phyloP scores from a whole-genome alignment of 2,113 vertebrate species.

The Rhadina sibilatrix region DNA sequence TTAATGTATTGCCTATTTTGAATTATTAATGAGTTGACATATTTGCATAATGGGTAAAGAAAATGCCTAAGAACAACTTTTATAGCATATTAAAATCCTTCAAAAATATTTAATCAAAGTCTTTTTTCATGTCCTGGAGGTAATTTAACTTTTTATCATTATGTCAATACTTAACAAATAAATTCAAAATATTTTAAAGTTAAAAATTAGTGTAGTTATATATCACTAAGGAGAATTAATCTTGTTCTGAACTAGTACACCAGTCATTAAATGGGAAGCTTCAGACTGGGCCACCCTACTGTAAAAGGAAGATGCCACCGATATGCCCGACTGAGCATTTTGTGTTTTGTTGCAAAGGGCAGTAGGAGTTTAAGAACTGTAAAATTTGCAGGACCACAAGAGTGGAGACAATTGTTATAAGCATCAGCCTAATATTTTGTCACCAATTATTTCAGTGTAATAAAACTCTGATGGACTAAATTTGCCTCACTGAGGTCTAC shows the following conservation, averaged over 20 bases:
- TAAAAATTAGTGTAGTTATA: neutral
- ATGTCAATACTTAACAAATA: slow-evolving; percentile 25
- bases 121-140: neutral
- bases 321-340: neutral
- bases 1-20: slow-evolving; percentile 80
- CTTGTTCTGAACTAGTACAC: neutral
- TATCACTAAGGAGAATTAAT: neutral
- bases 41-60: slow-evolving; percentile 80
- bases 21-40: slow-evolving; percentile 79
- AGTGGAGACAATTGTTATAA: neutral
- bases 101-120: slow-evolving; percentile 50
- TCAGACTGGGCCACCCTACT: neutral
- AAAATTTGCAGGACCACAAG: neutral
- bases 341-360: neutral
- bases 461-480: neutral
- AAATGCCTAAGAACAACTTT: slow-evolving; percentile 74
- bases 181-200: slow-evolving; percentile 34
- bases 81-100: slow-evolving; percentile 42
- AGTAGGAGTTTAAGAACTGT: neutral
- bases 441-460: neutral
- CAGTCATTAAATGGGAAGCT: neutral
- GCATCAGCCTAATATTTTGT: neutral
- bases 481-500: neutral
- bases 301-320: neutral
- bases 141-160: slow-evolving; percentile 21